Base-by-base conservation (phyloP, 2,113 vertebrate species). In the Ailuropoda melanoleuca region DNA sequence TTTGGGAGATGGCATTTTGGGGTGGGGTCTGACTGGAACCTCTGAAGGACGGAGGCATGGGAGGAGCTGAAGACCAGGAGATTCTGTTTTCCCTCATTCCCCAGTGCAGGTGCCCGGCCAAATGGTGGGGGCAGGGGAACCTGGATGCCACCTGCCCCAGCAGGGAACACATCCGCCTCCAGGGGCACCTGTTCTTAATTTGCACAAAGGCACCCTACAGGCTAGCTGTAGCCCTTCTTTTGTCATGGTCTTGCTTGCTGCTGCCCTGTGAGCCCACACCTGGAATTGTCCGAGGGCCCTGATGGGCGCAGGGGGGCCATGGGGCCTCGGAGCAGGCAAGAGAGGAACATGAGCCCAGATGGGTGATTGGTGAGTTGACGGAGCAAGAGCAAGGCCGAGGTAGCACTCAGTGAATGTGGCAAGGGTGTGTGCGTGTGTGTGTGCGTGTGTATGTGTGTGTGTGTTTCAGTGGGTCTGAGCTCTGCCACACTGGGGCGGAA, bases 381-480 rank as follows among this genome's bases (percentile, higher is more conserved):
- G 37, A 24, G 43, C 43, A 29, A 23, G 53, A 53, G 53, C 80
- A 43, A 46, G 53, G 50, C 23, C 12, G 53, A 46, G 0, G 8
- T 53, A 31, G 60, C 3, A 15, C 10, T 31, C 85, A 60, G 37
- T 2, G 34, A 50, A 39, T 74, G 77, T 55, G 18, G 26, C n/a
- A 88, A 14, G 68, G 13, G 48, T 3, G 11, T 5, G 4, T 0
- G 37, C 1, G 1, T 5, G 23, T 77, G 43, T 4, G 13, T 39
- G 58, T 8, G 1, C 31, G n/a, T 37, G 14, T n/a, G 6, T 10
- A 1, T 21, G 21, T 2, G 3, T 39, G 9, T 7, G n/a, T 6
- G 23, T 84, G 80, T 66, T 29, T 86, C 48, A 50, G 1, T n/a
- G 50, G 43, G 55, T 53, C 0, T 6, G 19, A 68, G 14, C 8